A percentile compares a stretch with the other conserved stretches of the same genome.
Evolutionary conservation across 2,797 vertebrate genomes (phyloP).

Genomic region (Anabas testudineus): DNA sequence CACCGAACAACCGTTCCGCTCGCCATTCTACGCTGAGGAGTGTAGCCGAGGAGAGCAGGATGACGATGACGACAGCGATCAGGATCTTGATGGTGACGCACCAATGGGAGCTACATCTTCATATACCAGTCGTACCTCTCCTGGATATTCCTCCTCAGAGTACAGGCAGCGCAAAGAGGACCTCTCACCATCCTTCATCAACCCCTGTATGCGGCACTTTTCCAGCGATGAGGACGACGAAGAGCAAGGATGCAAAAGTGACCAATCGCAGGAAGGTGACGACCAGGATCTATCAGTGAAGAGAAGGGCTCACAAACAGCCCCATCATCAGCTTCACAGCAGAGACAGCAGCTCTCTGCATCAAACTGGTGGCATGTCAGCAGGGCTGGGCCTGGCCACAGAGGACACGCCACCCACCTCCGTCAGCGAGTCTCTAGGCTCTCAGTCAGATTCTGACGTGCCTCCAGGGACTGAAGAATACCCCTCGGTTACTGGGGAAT

Average conservation of each 20-base stretch:
- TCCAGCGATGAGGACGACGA: slow-evolving; percentile 91
- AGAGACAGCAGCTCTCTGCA: slow-evolving; percentile 74
- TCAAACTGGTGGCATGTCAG: slow-evolving; percentile 80
- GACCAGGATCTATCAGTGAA: slow-evolving; percentile 87
- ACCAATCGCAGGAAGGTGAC: slow-evolving; percentile 81
- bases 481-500: slow-evolving; percentile 91
- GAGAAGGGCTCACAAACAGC: slow-evolving; percentile 82
- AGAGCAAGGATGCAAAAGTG: slow-evolving; percentile 84
- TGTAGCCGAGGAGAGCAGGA: slow-evolving; percentile 72
- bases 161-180: slow-evolving; percentile 89
- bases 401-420: slow-evolving; percentile 98
- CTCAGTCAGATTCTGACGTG: slow-evolving; percentile 95
- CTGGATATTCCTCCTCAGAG: slow-evolving; percentile 88
- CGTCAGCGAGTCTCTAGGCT: slow-evolving; percentile 93
- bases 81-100: slow-evolving; percentile 63
- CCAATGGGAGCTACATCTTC: slow-evolving; percentile 76
- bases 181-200: slow-evolving; percentile 96
- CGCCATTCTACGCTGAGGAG: slow-evolving; percentile 79
- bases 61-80: slow-evolving; percentile 74
- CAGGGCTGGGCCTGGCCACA: slow-evolving; percentile 76
- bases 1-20: slow-evolving; percentile 83
- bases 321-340: slow-evolving; percentile 64
- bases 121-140: slow-evolving; percentile 77
- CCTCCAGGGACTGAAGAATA: slow-evolving; percentile 93
- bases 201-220: slow-evolving; percentile 89